A percentile compares a stretch with the other conserved stretches of the same genome.
These are phyloP conservation scores for Odontothrips loti DNA, from an alignment of 2,888 invertebrate genomes.

Conservation along the genomic window DNA sequence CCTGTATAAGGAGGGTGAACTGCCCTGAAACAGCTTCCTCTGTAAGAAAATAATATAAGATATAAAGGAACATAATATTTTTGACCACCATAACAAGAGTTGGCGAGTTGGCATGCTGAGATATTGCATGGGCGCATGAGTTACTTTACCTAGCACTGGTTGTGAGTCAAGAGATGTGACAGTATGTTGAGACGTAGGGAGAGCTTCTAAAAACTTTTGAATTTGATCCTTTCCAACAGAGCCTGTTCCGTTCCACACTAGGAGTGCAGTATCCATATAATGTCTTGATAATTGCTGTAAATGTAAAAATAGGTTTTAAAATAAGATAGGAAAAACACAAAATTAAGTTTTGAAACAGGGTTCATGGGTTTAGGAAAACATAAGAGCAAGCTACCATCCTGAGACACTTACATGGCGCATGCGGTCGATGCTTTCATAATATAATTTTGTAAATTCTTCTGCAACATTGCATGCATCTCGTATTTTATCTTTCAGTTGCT, in stretches of 20 bases:
- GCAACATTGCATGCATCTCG: slow-evolving; percentile 81
- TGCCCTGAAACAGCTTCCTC: slow-evolving; percentile 73
- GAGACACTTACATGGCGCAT: slow-evolving; percentile 63
- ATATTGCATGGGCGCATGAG: too few species aligned
- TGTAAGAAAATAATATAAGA: slow-evolving; percentile 42
- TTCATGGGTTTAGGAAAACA: not conserved
- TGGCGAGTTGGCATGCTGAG: too few species aligned
- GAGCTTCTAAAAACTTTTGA: slow-evolving; percentile 76
- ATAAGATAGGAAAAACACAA: not conserved
- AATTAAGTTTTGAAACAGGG: not conserved
- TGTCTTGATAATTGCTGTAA: slow-evolving; percentile 67
- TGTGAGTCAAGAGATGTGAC: slow-evolving; percentile 81
- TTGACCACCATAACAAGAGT: not conserved
- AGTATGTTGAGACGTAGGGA: slow-evolving; percentile 75
- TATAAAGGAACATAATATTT: not conserved
- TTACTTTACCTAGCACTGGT: slow-evolving; percentile 60
- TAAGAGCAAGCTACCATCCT: slow-evolving; percentile 20
- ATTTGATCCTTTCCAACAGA: slow-evolving; percentile 75
- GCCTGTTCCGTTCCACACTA: slow-evolving; percentile 92
- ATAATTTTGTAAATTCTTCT: slow-evolving; percentile 83
- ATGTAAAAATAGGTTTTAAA: slow-evolving; percentile 37
- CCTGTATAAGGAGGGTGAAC: slow-evolving; percentile 76
- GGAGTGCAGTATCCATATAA: slow-evolving; percentile 76
- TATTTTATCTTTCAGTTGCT: slow-evolving; percentile 61
- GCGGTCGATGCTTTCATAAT: slow-evolving; percentile 85